Evolutionary conservation across 2,888 invertebrate species (phyloP), one percentile per base, ranked within the genome.

Genomic region (Tiphia femorata): DNA sequence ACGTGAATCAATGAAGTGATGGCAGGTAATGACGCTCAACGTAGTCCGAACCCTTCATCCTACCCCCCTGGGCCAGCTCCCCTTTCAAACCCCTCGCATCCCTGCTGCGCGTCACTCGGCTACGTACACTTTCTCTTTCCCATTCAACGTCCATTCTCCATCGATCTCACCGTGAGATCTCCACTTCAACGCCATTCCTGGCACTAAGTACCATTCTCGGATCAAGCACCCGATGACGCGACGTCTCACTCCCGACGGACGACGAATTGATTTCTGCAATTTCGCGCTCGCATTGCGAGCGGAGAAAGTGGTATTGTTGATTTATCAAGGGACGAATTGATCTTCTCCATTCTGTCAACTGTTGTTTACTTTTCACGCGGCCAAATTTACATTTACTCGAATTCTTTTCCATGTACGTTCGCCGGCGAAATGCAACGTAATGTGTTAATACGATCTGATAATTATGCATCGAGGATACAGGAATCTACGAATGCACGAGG

Each of bases 21-120:
- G 62, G 55, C 51, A 58, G 52, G 58, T 65, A 65, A 65, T 65
- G 65, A 61, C 49, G 61, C 61, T 62, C 52, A 58, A 65, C 65
- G 55, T 58, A 65, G 57, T 60, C 60, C 43, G 47, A 35, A n/a
- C 35, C 51, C 52, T 63, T 50, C 49, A 43, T 47, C 47, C 59
- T 44, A 8, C 37, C 19, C 37, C 19, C 17, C 37, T 37, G 2
- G 14, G 14, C 4, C 37, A n/a, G n/a, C 19, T 19, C 37, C 6
- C 19, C 17, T 17, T 37, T 37, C 14, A 12, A 10, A 16, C 4
- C 14, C 5, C 37, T 16, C 10, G 4, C 37, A n/a, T 37, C 37
- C 10, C 37, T 8, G 16, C 14, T 17, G 14, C 16, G 4, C 25
- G 10, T 19, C 19, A 12, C 37, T 16, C 10, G 25, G 6, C 37